Evolutionary conservation across 2,113 vertebrate species (phyloP).

Genomic region (Seriola quinqueradiata): DNA sequence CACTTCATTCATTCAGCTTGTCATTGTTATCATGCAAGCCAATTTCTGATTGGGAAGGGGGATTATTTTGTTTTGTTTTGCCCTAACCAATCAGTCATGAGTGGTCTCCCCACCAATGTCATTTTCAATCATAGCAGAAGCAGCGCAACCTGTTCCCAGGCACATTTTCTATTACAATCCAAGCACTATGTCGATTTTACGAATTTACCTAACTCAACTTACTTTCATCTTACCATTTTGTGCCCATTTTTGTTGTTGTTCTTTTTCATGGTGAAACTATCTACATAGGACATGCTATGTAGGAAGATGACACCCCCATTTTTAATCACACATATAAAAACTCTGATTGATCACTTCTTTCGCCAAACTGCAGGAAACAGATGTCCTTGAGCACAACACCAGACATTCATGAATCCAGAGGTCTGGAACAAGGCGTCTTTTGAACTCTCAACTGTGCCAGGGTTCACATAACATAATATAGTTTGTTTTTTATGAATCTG

Average conservation of each 20-base stretch:
- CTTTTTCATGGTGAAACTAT: not conserved
- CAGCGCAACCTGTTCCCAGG: not conserved
- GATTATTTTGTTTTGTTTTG: not conserved
- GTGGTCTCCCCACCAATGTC: not conserved
- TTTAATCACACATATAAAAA: not conserved
- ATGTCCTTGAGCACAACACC: not conserved
- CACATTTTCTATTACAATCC: not conserved
- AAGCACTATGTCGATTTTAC: not conserved
- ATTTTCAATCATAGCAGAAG: not conserved
- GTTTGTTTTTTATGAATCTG: not conserved
- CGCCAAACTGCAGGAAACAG: not conserved
- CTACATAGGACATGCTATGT: not conserved
- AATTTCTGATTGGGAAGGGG: not conserved
- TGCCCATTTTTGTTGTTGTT: not conserved
- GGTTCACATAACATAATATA: not conserved
- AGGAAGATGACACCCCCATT: not conserved
- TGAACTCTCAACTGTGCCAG: not conserved
- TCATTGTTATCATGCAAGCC: slow-evolving; percentile 1
- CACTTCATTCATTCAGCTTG: not conserved
- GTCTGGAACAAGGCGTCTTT: not conserved
- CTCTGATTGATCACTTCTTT: not conserved
- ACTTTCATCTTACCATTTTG: not conserved
- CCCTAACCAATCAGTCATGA: not conserved
- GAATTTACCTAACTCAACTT: not conserved
- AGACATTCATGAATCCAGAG: not conserved